Base-by-base conservation (phyloP, 1,140 invertebrate species). In the Pentalonia nigronervosa region DNA sequence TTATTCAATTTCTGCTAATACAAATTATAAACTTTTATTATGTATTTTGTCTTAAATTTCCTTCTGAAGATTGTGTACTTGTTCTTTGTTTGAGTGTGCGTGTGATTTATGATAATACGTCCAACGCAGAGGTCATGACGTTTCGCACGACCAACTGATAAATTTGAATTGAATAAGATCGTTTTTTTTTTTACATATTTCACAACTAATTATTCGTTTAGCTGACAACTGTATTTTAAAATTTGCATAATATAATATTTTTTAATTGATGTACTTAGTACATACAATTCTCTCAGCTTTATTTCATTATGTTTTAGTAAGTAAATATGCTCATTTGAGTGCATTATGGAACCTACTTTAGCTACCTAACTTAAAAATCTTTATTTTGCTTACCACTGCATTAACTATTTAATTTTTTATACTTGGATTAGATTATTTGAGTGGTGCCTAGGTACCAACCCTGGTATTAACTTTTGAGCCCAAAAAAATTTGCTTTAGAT, bases 91-190 rank as follows among this genome's bases (percentile, higher is more conserved):
- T 17, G 9, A n/a, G 60, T n/a, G 14, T 76, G 60, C 17, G 30
- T 76, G 60, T 67, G 8, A 47, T n/a, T 20, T 86, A 47, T 86
- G 84, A 86, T 86, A 86, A 47, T 86, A 47, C 30, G 84, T 84
- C 41, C 4, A 36, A 84, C 41, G 47, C 84, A 86, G 41, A 86
- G 84, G 84, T 86, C 84, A 47, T 14, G 25, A 86, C 23, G 25
- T 86, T 47, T 47, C 45, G 36, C 84, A 23, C 36, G 45, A 30
- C 84, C 84, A 25, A 86, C 36, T 47, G 84, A 86, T 86, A 86
- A 47, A 86, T 86, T 86, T 86, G 41, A 86, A 86, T 47, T 86
- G 25, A 86, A 48, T 86, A 2, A 84, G 36, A 23, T 30, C 11
- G 9, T 11, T 67, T n/a, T 67, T 67, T 67, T 76, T n/a, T 21